phyloP scores from a whole-genome alignment of 2,888 invertebrate species.

The Sylvicola cinctus region DNA sequence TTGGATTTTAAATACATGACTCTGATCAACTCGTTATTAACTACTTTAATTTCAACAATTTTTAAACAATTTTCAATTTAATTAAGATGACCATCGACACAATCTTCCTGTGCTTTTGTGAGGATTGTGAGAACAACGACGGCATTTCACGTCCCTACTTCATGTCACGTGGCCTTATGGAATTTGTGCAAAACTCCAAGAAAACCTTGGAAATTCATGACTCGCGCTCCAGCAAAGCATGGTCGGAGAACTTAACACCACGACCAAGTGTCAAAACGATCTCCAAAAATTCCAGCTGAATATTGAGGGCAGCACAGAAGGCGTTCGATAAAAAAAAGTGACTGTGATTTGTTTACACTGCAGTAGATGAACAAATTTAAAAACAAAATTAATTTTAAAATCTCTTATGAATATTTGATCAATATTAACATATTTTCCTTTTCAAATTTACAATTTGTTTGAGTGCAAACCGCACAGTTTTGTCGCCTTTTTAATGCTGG shows the following conservation, averaged over 20 bases:
- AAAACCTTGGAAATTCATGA: slow-evolving; percentile 6
- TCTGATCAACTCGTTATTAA: not conserved
- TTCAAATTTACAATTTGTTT: too few species aligned
- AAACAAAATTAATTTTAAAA: too few species aligned
- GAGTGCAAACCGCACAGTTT: too few species aligned
- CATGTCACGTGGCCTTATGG: slow-evolving; percentile 44
- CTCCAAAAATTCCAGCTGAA: not conserved
- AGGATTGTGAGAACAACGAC: slow-evolving; percentile 43
- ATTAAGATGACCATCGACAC: slow-evolving; percentile 46
- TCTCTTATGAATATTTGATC: too few species aligned
- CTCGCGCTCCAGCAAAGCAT: slow-evolving; percentile 5
- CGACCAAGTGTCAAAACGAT: not conserved
- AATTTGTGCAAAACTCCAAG: slow-evolving; percentile 33
- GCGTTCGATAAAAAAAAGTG: too few species aligned
- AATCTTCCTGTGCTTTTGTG: slow-evolving; percentile 46
- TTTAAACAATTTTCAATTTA: slow-evolving; percentile 5
- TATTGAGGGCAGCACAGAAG: too few species aligned
- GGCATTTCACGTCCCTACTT: slow-evolving; percentile 37
- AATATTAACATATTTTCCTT: too few species aligned
- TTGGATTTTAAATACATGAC: not conserved
- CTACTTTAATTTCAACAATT: not conserved
- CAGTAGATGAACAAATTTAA: too few species aligned
- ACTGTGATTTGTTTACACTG: too few species aligned
- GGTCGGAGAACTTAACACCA: slow-evolving; percentile 2
- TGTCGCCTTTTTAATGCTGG: too few species aligned